A percentile compares a stretch with the other conserved stretches of the same genome.
Evolutionary conservation across 2,113 vertebrate species (phyloP).

Genomic region (Charadrius vociferus): DNA sequence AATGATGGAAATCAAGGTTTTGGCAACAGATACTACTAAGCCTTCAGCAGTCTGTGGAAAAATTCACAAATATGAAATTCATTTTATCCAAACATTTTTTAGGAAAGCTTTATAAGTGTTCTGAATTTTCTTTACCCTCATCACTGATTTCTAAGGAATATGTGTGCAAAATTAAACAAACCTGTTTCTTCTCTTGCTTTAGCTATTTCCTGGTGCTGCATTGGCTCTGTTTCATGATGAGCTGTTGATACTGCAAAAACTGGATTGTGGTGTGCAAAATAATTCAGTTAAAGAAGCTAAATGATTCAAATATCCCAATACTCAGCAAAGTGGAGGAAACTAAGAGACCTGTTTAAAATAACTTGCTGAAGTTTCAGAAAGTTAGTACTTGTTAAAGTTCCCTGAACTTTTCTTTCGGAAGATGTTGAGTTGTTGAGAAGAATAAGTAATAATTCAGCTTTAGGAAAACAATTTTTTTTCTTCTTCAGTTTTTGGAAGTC

Average conservation of each 20-base stretch:
- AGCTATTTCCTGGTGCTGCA: constrained; percentile 10
- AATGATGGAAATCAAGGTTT: neutral
- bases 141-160: constrained; percentile 14
- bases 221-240: constrained; percentile 32
- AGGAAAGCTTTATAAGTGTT: neutral
- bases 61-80: neutral
- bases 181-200: constrained; percentile 12
- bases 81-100: constrained; percentile 20
- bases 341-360: constrained; percentile 24
- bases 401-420: neutral
- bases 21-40: neutral
- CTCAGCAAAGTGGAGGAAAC: constrained; percentile 36
- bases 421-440: neutral
- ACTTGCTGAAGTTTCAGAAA: constrained; percentile 45
- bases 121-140: constrained; percentile 7
- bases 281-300: constrained; percentile 17
- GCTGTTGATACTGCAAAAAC: constrained; percentile 42
- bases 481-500: neutral
- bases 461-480: neutral
- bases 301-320: constrained; percentile 46
- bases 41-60: neutral
- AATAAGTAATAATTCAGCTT: neutral
- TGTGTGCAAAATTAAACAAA: constrained; percentile 6
- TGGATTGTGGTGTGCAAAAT: constrained; percentile 17
- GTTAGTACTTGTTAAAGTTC: neutral